Base-by-base conservation (phyloP, 2,888 invertebrate species). In the Ectobius pallidus region DNA sequence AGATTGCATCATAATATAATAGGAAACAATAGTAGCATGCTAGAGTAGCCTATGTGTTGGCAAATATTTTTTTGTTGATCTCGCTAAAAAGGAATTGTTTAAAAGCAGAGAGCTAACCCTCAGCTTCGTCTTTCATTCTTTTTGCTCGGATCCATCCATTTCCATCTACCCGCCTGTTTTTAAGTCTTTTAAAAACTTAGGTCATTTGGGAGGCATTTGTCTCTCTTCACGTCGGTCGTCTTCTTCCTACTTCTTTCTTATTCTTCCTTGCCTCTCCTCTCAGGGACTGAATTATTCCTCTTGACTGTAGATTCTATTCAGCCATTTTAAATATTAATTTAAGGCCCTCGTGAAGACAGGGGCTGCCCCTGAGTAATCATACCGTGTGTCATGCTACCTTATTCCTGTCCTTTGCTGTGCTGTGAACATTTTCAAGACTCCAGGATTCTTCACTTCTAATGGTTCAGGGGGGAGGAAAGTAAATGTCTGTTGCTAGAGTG, bases 251-350 rank as follows among this genome's bases (percentile, higher is more conserved):
- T 7, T 20, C 3, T 3, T 58, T 7, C 25, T 16, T 58, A 2
- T 30, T 30, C 27, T 30, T 16, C 16, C n/a, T 25, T 30, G 25
- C 30, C 27, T 62, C 39, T 39, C 39, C 39, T 62, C 18, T 46
- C 44, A 18, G 46, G 65, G 46, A 65, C 46, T 25, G n/a, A 27
- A 46, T 44, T 65, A 46, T 44, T 65, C 27, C 46, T 46, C 65
- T 65, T 27, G 44, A 46, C 65, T 65, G 46, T 65, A 46, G 65
- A 65, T 65, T 65, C 65, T 46, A 65, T 46, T 42, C 65, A 65
- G 18, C 18, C 46, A n/a, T 65, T 65, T 65, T 65, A 65, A 65
- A 65, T 46, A 65, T 65, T 65, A 65, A 65, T 65, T 65, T 65
- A 65, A 65, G 30, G 30, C 27, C 18, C 65, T 65, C 65, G 25